Conservation (phyloP, 2,888 invertebrate species). For the Dicranocentrus wangi region DNA sequence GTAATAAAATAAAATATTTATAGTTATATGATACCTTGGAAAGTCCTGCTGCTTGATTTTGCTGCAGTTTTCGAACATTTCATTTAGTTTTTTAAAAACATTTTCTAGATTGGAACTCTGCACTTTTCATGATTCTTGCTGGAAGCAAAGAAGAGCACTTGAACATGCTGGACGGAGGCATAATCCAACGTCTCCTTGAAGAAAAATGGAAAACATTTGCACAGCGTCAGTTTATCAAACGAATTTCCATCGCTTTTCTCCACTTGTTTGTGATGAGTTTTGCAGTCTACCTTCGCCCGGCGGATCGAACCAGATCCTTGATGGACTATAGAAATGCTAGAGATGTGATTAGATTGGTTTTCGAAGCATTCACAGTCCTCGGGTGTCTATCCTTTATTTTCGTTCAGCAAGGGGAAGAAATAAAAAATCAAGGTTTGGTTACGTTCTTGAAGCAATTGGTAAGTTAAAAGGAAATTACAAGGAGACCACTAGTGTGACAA, state of each 20-base stretch:
- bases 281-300: conserved; percentile 93
- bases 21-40: too few relatives aligned
- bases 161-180: conserved; percentile 98
- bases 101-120: conserved; percentile 97
- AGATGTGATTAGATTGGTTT: conserved; percentile 80
- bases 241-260: conserved; percentile 88
- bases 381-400: conserved; percentile 92
- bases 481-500: too few relatives aligned
- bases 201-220: conserved; percentile 99
- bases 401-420: conserved; percentile 94
- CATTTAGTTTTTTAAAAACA: not conserved
- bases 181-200: conserved; percentile 95
- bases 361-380: conserved; percentile 88
- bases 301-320: conserved; percentile 78
- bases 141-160: conserved; percentile 98
- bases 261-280: conserved; percentile 91
- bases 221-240: conserved; percentile 93
- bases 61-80: too few relatives aligned
- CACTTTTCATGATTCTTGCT: conserved; percentile 96
- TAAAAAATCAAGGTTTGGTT: conserved; percentile 92
- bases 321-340: conserved; percentile 74
- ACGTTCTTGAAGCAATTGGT: conserved; percentile 91
- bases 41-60: too few relatives aligned
- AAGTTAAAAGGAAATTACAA: too few relatives aligned
- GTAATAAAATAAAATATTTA: conserved; percentile 78